These are phyloP conservation scores for Brachyistius frenatus DNA, from an alignment of 2,113 vertebrate species.

Conservation along the genomic window DNA sequence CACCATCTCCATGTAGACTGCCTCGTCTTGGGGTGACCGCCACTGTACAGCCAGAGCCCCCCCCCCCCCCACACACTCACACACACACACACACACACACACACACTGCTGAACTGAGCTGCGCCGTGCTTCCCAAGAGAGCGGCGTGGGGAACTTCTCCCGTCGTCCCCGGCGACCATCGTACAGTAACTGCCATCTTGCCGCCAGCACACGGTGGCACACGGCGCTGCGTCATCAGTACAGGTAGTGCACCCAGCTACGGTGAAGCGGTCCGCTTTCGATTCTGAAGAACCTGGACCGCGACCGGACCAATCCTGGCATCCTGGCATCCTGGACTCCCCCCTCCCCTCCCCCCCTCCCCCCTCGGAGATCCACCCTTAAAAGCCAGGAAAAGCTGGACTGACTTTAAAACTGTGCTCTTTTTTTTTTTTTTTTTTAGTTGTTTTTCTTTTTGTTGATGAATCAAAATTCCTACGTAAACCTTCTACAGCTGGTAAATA, in stretches of 20 bases:
- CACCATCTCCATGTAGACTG: conserved; percentile 41
- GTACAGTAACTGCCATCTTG: conserved; percentile 54
- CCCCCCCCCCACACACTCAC: no score
- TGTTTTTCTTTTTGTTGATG: conserved; percentile 50
- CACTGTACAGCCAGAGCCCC: no score
- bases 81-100: no score
- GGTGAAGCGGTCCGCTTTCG: no score
- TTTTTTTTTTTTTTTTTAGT: no score
- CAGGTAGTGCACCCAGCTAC: conserved; percentile 31
- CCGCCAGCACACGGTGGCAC: conserved; percentile 58
- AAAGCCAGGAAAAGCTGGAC: conserved; percentile 68
- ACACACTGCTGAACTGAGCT: conserved; percentile 44
- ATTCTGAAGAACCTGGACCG: no score
- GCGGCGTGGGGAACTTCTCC: no score
- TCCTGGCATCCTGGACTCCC: conserved; percentile 44
- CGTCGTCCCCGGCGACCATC: not conserved
- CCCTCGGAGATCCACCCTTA: conserved; percentile 26
- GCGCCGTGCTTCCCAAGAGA: not conserved
- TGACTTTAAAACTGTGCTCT: conserved; percentile 74
- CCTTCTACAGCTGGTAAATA: conserved; percentile 71
- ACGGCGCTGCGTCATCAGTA: conserved; percentile 17
- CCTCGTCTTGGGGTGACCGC: no score
- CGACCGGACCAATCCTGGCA: not conserved
- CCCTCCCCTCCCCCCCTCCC: not conserved
- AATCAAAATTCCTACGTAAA: conserved; percentile 76